Conservation (phyloP, 2,113 vertebrate species). For the Silurus meridionalis region DNA sequence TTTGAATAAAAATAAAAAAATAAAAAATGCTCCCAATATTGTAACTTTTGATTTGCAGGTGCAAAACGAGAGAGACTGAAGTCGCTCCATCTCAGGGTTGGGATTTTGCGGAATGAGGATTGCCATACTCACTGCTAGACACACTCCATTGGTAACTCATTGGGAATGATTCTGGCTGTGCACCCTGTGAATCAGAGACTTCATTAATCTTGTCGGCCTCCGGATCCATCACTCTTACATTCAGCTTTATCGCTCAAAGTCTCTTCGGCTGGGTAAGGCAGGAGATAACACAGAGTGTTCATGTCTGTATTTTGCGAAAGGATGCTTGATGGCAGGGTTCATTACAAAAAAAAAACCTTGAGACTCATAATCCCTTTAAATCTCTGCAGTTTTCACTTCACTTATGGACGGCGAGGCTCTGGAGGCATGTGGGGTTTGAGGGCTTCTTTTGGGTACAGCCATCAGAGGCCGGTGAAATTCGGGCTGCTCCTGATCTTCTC, state of each 20-base stretch:
- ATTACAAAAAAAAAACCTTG: constrained; percentile 57
- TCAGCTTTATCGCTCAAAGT: constrained; percentile 53
- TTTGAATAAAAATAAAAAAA: constrained; percentile 46
- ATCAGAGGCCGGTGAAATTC: constrained; percentile 81
- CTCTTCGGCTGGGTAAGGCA: constrained; percentile 39
- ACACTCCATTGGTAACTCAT: constrained; percentile 40
- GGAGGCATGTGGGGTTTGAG: constrained; percentile 58
- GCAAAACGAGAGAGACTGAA: constrained; percentile 50
- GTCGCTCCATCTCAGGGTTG: constrained; percentile 40
- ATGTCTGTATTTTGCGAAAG: constrained; percentile 43
- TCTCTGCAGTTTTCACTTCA: constrained; percentile 69
- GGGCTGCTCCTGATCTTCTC: constrained; percentile 74
- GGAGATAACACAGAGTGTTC: constrained; percentile 47
- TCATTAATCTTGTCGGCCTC: constrained; percentile 45
- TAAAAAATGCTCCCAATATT: constrained; percentile 55
- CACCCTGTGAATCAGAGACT: constrained; percentile 33
- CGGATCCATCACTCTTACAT: constrained; percentile 47
- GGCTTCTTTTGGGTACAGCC: constrained; percentile 80
- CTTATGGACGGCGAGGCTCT: constrained; percentile 61
- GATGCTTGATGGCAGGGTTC: constrained; percentile 46
- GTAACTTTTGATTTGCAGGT: constrained; percentile 57
- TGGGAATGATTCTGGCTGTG: constrained; percentile 40
- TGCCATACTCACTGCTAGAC: constrained; percentile 43
- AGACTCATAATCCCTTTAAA: constrained; percentile 65
- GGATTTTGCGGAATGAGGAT: constrained; percentile 48